A percentile compares a stretch with the other conserved stretches of the same genome.
Conservation (phyloP, 2,113 vertebrate genomes). For the Ancistrus triradiatus region DNA sequence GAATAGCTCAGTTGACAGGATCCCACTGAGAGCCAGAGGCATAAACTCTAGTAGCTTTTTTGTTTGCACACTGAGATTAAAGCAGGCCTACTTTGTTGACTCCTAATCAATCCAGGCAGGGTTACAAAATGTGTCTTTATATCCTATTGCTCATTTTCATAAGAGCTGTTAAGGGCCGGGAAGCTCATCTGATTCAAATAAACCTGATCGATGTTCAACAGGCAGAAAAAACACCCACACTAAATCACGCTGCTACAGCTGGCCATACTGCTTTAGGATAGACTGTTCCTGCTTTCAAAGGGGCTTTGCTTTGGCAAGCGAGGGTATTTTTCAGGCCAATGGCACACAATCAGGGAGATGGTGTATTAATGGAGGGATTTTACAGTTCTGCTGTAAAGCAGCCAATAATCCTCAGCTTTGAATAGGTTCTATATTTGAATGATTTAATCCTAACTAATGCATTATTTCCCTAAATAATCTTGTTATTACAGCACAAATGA, state of each 20-base stretch:
- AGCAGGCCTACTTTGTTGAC: background rate
- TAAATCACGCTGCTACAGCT: slow-evolving; percentile 15
- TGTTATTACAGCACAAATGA: too few species aligned
- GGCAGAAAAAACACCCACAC: slow-evolving; percentile 17
- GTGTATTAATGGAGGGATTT: slow-evolving; percentile 24
- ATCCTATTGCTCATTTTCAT: slow-evolving; percentile 9
- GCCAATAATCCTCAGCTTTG: slow-evolving; percentile 12
- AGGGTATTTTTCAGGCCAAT: slow-evolving; percentile 2
- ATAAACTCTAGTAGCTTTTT: background rate
- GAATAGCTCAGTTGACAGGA: slow-evolving; percentile 11
- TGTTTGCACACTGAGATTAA: background rate
- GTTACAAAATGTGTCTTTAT: slow-evolving; percentile 2
- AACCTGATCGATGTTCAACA: slow-evolving; percentile 20
- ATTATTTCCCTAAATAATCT: background rate
- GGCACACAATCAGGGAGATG: slow-evolving; percentile 5
- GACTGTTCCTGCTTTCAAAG: slow-evolving; percentile 26
- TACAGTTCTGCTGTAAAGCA: slow-evolving; percentile 17
- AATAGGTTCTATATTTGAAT: background rate
- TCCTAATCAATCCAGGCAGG: slow-evolving; percentile 3
- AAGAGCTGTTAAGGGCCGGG: background rate
- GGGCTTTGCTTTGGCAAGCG: slow-evolving; percentile 24
- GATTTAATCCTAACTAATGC: background rate
- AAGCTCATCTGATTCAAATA: slow-evolving; percentile 18
- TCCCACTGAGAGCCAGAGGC: background rate
- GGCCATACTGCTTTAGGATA: background rate